Evolutionary conservation across 2,113 vertebrate species (phyloP), one percentile per base, ranked within the genome.

Genomic region (Climacteris rufus): DNA sequence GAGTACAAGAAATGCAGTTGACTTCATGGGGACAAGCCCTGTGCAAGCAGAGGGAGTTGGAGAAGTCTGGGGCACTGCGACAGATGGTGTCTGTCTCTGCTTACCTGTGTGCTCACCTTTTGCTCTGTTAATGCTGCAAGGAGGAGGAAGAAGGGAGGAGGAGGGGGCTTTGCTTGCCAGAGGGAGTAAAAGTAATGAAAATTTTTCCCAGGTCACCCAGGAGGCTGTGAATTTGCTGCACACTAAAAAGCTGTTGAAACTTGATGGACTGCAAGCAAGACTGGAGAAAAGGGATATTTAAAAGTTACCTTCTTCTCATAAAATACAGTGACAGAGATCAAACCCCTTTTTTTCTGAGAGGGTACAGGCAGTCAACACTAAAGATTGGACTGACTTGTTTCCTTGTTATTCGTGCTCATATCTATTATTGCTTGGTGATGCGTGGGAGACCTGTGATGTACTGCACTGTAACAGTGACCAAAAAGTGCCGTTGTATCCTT

Each of bases 181-280:
- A 87, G 68, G 56, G 35, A 66, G 13, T 54, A 70, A 81, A 89
- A 90, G 42, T 72, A 56, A 72, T 93, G 83, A 94, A 86, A 83
- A 17, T 35, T 64, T 74, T 94, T 74, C 64, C 39, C 0, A 0
- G 50, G n/a, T 92, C 50, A 50, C 45, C 28, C 68, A 42, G 35
- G 59, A 61, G 76, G 45, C 23, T 54, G 3, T 63, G 89, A 83
- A 70, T 94, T 93, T 90, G 35, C 74, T 87, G 47, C 94, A 70
- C 68, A 63, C 44, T 39, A 47, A 50, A 77, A 83, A 54, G 63
- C 71, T 90, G 35, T 42, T 86, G 83, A 59, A 88, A 78, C 10
- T 74, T 68, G 42, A 28, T 82, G 90, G n/a, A 23, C 74, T 85
- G 53, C 70, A 83, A 86, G 59, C 39, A 77, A 54, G 59, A 40